These are phyloP conservation scores for Apteryx owenii DNA, from an alignment of 2,113 vertebrate genomes.

Conservation along the genomic window DNA sequence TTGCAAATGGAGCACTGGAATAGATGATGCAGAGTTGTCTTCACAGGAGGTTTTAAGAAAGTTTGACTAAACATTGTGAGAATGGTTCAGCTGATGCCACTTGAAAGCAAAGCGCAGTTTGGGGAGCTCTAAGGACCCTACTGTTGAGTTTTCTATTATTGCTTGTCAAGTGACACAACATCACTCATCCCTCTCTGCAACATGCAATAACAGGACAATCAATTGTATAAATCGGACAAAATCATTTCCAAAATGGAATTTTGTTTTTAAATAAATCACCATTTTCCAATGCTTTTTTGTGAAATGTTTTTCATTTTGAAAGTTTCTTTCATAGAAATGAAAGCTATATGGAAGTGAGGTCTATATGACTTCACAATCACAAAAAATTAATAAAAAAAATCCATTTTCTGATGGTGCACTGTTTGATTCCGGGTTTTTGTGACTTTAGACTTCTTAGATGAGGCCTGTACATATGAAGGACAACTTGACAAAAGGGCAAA, in stretches of 20 bases:
- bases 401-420: not conserved
- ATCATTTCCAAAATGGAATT: not conserved
- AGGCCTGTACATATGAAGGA: not conserved
- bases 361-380: not conserved
- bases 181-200: not conserved
- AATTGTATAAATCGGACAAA: not conserved
- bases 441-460: not conserved
- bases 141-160: not conserved
- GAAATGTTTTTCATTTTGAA: not conserved
- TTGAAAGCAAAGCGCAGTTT: not conserved
- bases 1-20: not conserved
- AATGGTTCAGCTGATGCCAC: not conserved
- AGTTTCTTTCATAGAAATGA: not conserved
- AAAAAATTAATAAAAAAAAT: not conserved
- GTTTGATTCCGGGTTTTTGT: not conserved
- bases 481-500: not conserved
- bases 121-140: not conserved
- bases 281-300: not conserved
- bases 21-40: not conserved
- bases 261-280: not conserved
- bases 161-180: not conserved
- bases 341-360: not conserved
- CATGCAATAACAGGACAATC: not conserved
- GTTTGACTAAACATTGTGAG: not conserved
- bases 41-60: not conserved